Conservation (phyloP, 2,888 invertebrate genomes). For the Eupelmus urozonus region DNA sequence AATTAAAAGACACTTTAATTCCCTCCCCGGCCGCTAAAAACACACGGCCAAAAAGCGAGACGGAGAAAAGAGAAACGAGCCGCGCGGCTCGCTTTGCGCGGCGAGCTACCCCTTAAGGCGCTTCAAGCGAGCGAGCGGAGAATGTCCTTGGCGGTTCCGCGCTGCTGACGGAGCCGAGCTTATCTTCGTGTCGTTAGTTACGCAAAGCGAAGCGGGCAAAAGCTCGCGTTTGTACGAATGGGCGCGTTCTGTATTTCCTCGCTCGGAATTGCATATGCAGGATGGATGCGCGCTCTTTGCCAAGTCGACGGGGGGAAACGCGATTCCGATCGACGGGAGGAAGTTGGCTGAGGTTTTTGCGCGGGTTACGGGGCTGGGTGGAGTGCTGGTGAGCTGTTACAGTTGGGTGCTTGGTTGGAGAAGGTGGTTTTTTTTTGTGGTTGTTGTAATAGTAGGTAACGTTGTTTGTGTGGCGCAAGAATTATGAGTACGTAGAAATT, state of each 20-base stretch:
- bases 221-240: neutral
- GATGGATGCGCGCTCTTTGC: too few species aligned
- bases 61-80: neutral
- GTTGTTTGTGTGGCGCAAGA: too few species aligned
- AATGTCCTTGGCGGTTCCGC: slow-evolving; percentile 64
- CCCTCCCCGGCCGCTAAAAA: neutral
- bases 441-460: too few species aligned
- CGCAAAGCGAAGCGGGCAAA: slow-evolving; percentile 59
- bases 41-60: neutral
- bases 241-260: neutral
- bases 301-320: neutral
- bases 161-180: slow-evolving; percentile 65
- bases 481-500: too few species aligned
- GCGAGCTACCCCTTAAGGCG: slow-evolving; percentile 56
- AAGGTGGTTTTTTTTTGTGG: too few species aligned
- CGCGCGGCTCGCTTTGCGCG: neutral
- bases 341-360: too few species aligned
- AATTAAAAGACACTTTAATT: slow-evolving; percentile 37
- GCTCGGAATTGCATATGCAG: too few species aligned
- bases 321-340: neutral
- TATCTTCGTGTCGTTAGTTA: slow-evolving; percentile 68
- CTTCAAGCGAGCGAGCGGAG: slow-evolving; percentile 57
- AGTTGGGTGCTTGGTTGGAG: too few species aligned
- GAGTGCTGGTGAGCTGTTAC: too few species aligned
- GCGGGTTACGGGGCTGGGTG: too few species aligned